Base-by-base conservation (phyloP, 2,888 invertebrate species). In the Lamellibrachia satsuma region DNA sequence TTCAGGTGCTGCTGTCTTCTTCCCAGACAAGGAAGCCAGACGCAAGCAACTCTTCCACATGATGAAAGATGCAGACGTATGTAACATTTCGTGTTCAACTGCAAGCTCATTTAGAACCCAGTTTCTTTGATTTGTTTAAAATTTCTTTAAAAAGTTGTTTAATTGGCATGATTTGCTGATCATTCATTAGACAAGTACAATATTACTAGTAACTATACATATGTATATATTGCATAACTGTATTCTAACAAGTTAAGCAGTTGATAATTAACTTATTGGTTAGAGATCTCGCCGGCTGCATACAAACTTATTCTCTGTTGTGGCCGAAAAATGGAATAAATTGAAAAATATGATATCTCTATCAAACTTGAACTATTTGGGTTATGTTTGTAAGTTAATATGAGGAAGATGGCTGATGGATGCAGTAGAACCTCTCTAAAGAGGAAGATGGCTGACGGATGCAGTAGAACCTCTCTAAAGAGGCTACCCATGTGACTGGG, bases 1-100 rank as follows among this genome's bases (percentile, higher is more conserved):
- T 92, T 7, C 92, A 94, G 96, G 96, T 92, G 96, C 96, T 91
- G 96, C 96, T 2, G 95, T 96, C 22, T 96, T 96, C 94, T 96
- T 96, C 94, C 96, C 96, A 60, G 96, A 96, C 94, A 96, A 96
- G 93, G 96, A 96, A 91, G 95, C 95, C 52, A 95, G 96, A 92
- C 94, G 95, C 92, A 95, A 96, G 90, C 95, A 96, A 92, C 94
- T 96, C 90, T 96, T 96, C 93, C 94, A 94, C 75, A 95, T 96
- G 95, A 95, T 96, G 95, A 95, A 75, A 15, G 75, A 2, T 15
- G 75, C 75, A 75, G 75, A 75, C n/a, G 75, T 75, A 75, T 22
- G 22, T 57, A 3, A 57, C 22, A 15, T 75, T 11, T 75, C n/a
- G 15, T 91, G 15, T 9, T 95, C 57, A 95, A 95, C 94, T 27